Percentiles rank a stretch among this genome's conserved stretches.
Conservation (phyloP, 64 coral and sea anemone species). For the Dendronephthya gigantea region DNA sequence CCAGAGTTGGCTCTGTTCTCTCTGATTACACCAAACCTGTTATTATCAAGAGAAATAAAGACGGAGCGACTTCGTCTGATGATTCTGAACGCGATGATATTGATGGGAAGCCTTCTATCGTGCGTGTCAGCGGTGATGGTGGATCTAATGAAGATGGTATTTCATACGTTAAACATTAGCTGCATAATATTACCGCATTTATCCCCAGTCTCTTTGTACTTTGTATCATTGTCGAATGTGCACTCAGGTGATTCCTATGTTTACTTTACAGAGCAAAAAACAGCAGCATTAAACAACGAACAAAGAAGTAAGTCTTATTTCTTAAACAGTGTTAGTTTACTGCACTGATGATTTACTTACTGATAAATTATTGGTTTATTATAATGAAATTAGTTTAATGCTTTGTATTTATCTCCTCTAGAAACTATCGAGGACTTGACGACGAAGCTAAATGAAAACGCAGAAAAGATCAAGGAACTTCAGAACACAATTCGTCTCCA, state of each 20-base stretch:
- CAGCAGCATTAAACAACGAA: background rate
- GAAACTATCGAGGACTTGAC: constrained; percentile 45
- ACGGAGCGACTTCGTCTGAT: constrained; percentile 59
- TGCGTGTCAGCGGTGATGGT: constrained; percentile 97
- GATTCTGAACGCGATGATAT: constrained; percentile 62
- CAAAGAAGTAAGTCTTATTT: background rate
- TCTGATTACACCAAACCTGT: constrained; percentile 94
- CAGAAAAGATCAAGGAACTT: background rate
- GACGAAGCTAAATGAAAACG: constrained; percentile 46
- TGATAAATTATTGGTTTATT: too few relatives aligned
- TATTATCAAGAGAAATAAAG: constrained; percentile 74
- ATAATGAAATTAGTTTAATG: too few relatives aligned
- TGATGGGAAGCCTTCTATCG: constrained; percentile 55
- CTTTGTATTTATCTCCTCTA: background rate
- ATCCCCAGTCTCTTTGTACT: too few relatives aligned
- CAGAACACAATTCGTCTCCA: background rate
- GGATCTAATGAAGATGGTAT: constrained; percentile 99
- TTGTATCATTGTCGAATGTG: background rate
- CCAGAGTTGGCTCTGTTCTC: constrained; percentile 82
- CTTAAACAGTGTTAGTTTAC: background rate
- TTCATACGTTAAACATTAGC: background rate
- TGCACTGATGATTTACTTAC: too few relatives aligned
- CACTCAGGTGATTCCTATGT: background rate
- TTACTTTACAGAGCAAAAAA: background rate
- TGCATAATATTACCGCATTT: too few relatives aligned